Conservation (phyloP, 2,113 vertebrate genomes). For the Tringa solitaria region DNA sequence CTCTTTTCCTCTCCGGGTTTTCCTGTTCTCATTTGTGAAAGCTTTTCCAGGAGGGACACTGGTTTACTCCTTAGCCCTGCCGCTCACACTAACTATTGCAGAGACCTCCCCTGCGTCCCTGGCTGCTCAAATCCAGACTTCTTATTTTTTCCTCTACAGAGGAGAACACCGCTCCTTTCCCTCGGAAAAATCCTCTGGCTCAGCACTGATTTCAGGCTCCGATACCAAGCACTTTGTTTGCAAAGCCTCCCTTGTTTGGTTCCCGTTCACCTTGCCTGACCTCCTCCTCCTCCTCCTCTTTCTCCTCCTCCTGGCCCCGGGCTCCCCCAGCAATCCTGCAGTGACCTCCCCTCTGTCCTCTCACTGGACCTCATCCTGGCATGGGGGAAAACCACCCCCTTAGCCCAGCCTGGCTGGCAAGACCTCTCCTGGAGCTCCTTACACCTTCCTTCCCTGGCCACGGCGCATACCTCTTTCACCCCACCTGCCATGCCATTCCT, state of each 20-base stretch:
- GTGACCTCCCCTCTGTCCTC: neutral
- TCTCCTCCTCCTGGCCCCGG: neutral
- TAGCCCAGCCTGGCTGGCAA: neutral
- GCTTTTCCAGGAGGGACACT: neutral
- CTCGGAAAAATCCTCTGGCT: conserved; percentile 28
- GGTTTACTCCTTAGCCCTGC: neutral
- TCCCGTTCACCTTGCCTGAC: conserved; percentile 15
- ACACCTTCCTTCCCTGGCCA: fast-evolving
- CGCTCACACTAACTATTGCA: neutral
- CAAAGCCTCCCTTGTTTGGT: conserved; percentile 46
- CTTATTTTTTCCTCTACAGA: neutral
- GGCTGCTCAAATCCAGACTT: neutral
- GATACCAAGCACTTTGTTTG: conserved; percentile 24
- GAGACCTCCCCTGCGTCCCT: neutral
- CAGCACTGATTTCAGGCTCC: conserved; percentile 24
- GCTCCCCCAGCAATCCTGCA: neutral
- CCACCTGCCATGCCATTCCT: fast-evolving
- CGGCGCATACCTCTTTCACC: neutral
- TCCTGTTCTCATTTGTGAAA: neutral
- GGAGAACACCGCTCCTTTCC: neutral
- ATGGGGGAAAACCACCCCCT: neutral
- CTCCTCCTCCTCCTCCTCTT: neutral
- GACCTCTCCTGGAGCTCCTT: neutral
- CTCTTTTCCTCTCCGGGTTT: neutral
- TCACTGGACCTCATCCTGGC: neutral